Conservation (phyloP, 2,113 vertebrate species). For the Crypturellus undulatus region DNA sequence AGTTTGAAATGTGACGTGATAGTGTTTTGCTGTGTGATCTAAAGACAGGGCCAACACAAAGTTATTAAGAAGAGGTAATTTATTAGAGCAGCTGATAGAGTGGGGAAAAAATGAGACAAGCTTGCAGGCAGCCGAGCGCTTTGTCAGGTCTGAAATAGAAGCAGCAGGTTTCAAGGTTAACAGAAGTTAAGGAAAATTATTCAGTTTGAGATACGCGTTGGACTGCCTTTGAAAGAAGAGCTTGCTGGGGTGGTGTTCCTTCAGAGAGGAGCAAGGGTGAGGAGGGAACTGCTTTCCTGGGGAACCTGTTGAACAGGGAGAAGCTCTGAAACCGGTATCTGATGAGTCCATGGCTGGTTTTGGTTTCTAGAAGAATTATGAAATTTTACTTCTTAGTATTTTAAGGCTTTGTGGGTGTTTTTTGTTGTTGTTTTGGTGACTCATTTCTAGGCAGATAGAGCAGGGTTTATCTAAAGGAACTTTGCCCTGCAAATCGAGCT, state of each 20-base stretch:
- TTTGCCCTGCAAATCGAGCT: neutral
- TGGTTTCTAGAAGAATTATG: neutral
- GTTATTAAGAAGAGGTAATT: constrained; percentile 66
- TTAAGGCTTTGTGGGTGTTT: neutral
- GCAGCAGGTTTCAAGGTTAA: constrained; percentile 64
- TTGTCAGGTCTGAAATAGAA: constrained; percentile 64
- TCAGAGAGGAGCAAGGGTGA: neutral
- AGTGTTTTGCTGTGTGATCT: constrained; percentile 16
- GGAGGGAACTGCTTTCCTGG: neutral
- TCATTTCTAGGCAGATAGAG: neutral
- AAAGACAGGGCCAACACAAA: neutral
- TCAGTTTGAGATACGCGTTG: neutral
- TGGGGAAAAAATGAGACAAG: constrained; percentile 62
- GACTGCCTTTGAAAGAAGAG: neutral
- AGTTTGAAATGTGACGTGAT: neutral
- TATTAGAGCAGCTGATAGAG: constrained; percentile 68
- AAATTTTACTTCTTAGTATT: neutral
- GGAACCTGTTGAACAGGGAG: neutral
- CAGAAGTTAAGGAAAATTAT: constrained; percentile 33
- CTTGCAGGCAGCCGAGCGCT: constrained; percentile 49
- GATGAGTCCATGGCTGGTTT: neutral
- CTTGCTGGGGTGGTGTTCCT: neutral
- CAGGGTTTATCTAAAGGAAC: neutral
- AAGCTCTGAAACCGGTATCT: neutral
- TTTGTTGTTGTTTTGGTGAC: neutral